These are phyloP conservation scores for Calidris pugnax DNA, from an alignment of 2,113 vertebrate species.

Conservation along the genomic window DNA sequence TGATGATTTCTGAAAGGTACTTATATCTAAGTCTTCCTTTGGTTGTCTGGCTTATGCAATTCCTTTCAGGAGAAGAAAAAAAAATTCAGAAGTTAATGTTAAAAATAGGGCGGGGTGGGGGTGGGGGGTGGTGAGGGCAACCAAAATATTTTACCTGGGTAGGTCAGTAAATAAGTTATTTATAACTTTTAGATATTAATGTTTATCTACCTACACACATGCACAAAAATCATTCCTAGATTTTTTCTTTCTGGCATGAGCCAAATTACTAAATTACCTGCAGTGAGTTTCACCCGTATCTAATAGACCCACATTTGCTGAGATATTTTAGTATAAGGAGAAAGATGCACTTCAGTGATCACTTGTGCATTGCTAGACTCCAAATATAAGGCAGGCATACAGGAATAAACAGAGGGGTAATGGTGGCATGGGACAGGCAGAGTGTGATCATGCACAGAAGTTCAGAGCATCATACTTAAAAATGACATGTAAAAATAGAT, in stretches of 20 bases:
- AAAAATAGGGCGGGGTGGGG: not conserved
- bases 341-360: not conserved
- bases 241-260: not conserved
- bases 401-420: not conserved
- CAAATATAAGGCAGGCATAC: not conserved
- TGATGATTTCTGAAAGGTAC: not conserved
- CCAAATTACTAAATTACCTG: not conserved
- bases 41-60: not conserved
- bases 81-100: not conserved
- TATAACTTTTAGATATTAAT: not conserved
- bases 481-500: not conserved
- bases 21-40: not conserved
- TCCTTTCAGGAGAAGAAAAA: not conserved
- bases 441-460: not conserved
- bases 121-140: too few species aligned
- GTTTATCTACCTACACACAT: not conserved
- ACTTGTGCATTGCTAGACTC: not conserved
- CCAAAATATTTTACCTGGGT: not conserved
- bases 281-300: not conserved
- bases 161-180: not conserved
- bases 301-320: not conserved
- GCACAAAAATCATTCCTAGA: rapidly evolving
- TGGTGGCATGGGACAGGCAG: too few species aligned
- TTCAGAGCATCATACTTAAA: not conserved
- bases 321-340: not conserved